Base-by-base conservation (phyloP, 2,797 vertebrate species). In the Taeniopygia guttata region DNA sequence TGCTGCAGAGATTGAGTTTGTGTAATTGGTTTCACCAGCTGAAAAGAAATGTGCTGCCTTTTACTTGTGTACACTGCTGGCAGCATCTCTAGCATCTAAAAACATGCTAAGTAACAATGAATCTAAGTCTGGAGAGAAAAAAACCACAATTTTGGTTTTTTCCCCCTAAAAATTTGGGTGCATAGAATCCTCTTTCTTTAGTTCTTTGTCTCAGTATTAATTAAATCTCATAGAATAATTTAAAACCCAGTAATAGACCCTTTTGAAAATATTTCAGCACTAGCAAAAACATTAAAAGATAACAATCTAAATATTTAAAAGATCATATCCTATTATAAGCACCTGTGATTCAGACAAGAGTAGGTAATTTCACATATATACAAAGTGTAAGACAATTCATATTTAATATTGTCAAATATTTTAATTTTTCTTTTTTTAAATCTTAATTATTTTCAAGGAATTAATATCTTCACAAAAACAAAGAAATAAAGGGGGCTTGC, bases 221-320 rank as follows among this genome's bases (percentile, higher is more conserved):
- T 93, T 73, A 85, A 80, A 9, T 51, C 34, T 84, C 32, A 69
- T 77, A 52, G 52, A 93, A 79, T 90, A 0, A 30, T 84, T 83
- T 45, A 85, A 78, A 84, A 74, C 12, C 7, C 23, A 45, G 14
- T 74, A 87, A 93, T 4, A 84, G 40, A 62, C 5, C 1, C n/a
- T 69, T 94, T 80, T 63, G 68, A 90, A 96, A 92, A 76, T 73
- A 46, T 55, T 85, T 56, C 43, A 91, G 38, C 11, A n/a, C 19
- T 45, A 56, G 54, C 6, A 92, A 66, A 92, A 87, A 58, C 58
- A 90, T 93, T 89, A 89, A 70, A 92, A 87, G 77, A 89, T 92
- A 91, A 49, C 6, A 72, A 89, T 95, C 68, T 56, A 79, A 74
- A 26, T 68, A 78, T 81, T 62, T 80, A 15, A 73, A 93, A 91